Conservation (phyloP, 2,888 invertebrate genomes). For the Drosophila recens region DNA sequence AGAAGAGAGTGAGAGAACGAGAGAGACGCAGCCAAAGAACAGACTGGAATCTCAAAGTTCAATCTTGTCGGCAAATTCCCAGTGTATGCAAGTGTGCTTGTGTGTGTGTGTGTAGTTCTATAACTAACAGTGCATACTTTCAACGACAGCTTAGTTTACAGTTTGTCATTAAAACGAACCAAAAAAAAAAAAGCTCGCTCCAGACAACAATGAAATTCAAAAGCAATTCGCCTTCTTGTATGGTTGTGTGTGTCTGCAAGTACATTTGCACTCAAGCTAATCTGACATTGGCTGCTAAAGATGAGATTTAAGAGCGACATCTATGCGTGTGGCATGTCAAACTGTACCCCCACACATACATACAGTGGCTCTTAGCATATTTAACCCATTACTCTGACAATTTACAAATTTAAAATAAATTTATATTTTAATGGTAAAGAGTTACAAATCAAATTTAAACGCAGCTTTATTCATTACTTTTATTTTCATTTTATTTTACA, state of each 20-base stretch:
- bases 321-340: slow-evolving; percentile 46
- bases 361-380: too few relatives aligned
- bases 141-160: slow-evolving; percentile 36
- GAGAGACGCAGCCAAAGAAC: neutral
- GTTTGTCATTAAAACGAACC: slow-evolving; percentile 37
- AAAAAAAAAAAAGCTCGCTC: slow-evolving; percentile 11
- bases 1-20: neutral
- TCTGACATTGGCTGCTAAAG: slow-evolving; percentile 15
- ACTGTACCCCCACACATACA: slow-evolving; percentile 43
- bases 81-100: slow-evolving; percentile 5
- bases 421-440: too few relatives aligned
- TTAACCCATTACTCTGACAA: too few relatives aligned
- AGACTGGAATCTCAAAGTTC: slow-evolving; percentile 46
- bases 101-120: neutral
- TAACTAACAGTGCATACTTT: slow-evolving; percentile 17
- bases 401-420: too few relatives aligned
- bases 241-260: slow-evolving; percentile 20
- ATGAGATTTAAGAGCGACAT: slow-evolving; percentile 4
- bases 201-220: slow-evolving; percentile 45
- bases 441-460: too few relatives aligned
- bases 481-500: too few relatives aligned
- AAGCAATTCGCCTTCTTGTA: slow-evolving; percentile 22
- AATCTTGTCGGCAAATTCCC: slow-evolving; percentile 35
- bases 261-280: slow-evolving; percentile 46
- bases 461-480: too few relatives aligned